Conservation (phyloP, 2,888 invertebrate genomes). For the Drosophila yooni region DNA sequence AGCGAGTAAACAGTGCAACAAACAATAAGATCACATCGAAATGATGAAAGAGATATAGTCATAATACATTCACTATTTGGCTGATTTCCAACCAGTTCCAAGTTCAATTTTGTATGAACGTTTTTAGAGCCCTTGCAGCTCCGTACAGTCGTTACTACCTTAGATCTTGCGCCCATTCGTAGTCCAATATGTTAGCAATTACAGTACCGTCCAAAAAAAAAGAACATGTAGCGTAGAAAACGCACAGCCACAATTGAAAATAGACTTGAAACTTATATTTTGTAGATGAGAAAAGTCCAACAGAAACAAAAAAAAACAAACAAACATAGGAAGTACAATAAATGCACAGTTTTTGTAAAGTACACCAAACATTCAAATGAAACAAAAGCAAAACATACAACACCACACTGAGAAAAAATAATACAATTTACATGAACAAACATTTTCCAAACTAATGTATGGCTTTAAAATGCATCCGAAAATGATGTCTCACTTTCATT, state of each 20-base stretch:
- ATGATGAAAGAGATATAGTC: constrained; percentile 5
- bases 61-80: not conserved
- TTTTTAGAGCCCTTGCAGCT: constrained; percentile 33
- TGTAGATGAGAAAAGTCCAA: constrained; percentile 43
- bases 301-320: not conserved
- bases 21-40: constrained; percentile 40
- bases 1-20: constrained; percentile 41
- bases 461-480: constrained; percentile 31
- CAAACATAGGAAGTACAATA: not conserved
- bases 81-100: constrained; percentile 4
- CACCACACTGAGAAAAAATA: constrained; percentile 23
- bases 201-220: constrained; percentile 68
- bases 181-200: constrained; percentile 46
- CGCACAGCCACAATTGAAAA: constrained; percentile 45
- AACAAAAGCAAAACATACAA: constrained; percentile 25
- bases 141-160: constrained; percentile 8
- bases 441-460: constrained; percentile 37
- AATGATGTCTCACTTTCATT: constrained; percentile 36
- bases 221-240: constrained; percentile 51
- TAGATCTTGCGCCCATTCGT: constrained; percentile 12
- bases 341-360: constrained; percentile 41
- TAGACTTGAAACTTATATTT: constrained; percentile 61
- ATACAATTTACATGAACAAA: constrained; percentile 10
- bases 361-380: constrained; percentile 25
- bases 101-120: constrained; percentile 17